Evolutionary conservation across 92 coral and sea anemone genomes (phyloP).

Genomic region (Actinostola sp.): DNA sequence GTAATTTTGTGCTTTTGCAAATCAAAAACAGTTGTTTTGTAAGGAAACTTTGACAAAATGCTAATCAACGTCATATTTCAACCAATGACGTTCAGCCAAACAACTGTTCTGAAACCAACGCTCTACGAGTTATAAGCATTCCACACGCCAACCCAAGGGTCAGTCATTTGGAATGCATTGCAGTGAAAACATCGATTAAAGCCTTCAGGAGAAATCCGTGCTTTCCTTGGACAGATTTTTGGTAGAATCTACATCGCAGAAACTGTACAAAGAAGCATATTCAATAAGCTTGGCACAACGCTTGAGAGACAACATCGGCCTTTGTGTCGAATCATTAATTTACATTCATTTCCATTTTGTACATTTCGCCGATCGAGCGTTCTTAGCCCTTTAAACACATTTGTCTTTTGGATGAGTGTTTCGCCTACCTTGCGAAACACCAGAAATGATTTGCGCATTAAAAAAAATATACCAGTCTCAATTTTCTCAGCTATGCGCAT

Average conservation of each 20-base stretch:
- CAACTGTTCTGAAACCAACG: conserved; percentile 20
- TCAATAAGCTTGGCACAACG: conserved; percentile 19
- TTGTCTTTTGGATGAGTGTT: not conserved
- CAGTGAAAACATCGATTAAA: not conserved
- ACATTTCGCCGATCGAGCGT: conserved; percentile 40
- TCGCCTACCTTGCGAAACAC: not conserved
- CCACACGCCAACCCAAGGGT: conserved; percentile 17
- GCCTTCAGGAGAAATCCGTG: not conserved
- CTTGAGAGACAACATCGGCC: conserved; percentile 37
- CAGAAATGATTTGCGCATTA: conserved; percentile 24
- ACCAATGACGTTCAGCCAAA: conserved; percentile 8
- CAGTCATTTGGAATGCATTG: conserved; percentile 12
- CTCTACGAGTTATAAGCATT: conserved; percentile 21
- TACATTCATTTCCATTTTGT: conserved; percentile 53
- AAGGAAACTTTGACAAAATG: not conserved
- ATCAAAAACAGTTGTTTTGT: not conserved
- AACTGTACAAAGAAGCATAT: not conserved
- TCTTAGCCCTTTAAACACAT: conserved; percentile 32
- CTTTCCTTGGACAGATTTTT: not conserved
- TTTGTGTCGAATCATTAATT: conserved; percentile 57
- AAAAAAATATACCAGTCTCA: not conserved
- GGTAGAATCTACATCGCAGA: not conserved
- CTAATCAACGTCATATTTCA: not conserved
- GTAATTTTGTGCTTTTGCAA: not conserved
- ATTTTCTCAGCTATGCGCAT: conserved; percentile 22